Base-by-base conservation (phyloP, 2,113 vertebrate genomes). In the Heteronetta atricapilla region DNA sequence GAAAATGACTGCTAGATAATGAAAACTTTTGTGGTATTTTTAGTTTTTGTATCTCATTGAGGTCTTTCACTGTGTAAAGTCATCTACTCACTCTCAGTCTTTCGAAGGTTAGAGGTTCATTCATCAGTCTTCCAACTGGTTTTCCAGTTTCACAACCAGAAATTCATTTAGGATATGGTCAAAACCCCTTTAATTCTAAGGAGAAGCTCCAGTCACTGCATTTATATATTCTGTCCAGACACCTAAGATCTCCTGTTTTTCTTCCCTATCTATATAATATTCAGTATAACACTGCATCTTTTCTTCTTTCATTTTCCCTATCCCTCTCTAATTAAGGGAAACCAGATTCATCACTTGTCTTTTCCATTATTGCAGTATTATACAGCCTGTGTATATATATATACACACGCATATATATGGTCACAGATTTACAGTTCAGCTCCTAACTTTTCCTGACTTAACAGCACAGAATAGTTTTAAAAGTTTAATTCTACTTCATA, bases 401-500 rank as follows among this genome's bases (percentile, higher is more conserved):
- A 38, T 17, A 33, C 28, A 8, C 25, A 8, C 14, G 38, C 10
- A 9, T 53, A 19, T 42, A 42, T 29, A 12, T 28, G 3, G 6
- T 55, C 21, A 56, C 10, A 68, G 9, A 76, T 78, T 82, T 15
- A 50, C 6, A 63, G 14, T 72, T 78, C 44, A 56, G 26, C 9
- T 78, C 6, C 34, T 64, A 64, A 56, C 4, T 14, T 79, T 19
- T 52, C 31, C 33, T 78, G 48, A 21, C 14, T 81, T 86, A 7
- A 14, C 26, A 5, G 22, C 10, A 78, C 85, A 83, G 26, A 67
- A 33, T 17, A 81, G 26, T 34, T 84, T 78, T 44, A 31, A 78
- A 72, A 40, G 31, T 53, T 92, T 73, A 58, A 76, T 89, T 94
- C 72, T 89, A 25, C 13, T 90, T 89, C 40, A 63, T 70, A 73